Conservation (phyloP, 1,140 invertebrate genomes). For the Drosophila subobscura region DNA sequence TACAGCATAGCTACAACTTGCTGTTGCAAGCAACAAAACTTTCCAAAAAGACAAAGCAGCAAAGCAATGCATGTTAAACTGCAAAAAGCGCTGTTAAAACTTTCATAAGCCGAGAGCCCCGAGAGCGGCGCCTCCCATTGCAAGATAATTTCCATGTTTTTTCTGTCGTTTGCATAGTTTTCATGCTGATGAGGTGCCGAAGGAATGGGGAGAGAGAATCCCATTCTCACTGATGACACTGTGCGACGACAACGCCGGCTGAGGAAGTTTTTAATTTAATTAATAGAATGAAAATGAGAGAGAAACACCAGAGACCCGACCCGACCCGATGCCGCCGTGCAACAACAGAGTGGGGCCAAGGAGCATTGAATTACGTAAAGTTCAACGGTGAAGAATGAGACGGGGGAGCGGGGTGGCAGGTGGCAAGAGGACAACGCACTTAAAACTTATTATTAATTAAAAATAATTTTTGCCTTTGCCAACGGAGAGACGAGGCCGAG, state of each 20-base stretch:
- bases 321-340: constrained; percentile 11
- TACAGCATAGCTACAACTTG: constrained; percentile 5
- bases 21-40: too few relatives aligned
- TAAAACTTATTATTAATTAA: constrained; percentile 80
- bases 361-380: constrained; percentile 76
- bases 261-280: constrained; percentile 77
- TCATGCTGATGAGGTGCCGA: constrained; percentile 41
- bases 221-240: constrained; percentile 9
- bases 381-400: constrained; percentile 32
- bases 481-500: background rate
- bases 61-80: too few relatives aligned
- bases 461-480: constrained; percentile 43
- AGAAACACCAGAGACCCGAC: constrained; percentile 4
- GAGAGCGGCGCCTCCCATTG: background rate
- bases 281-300: constrained; percentile 54
- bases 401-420: constrained; percentile 8
- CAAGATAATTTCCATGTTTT: constrained; percentile 56
- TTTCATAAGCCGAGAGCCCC: too few relatives aligned
- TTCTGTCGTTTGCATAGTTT: constrained; percentile 63
- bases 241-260: constrained; percentile 36
- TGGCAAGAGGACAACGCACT: constrained; percentile 44
- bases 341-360: constrained; percentile 20
- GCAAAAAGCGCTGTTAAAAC: too few relatives aligned
- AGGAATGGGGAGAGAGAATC: constrained; percentile 14
- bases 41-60: too few relatives aligned